Base-by-base conservation (phyloP, 2,797 vertebrate species). In the Varecia variegata region DNA sequence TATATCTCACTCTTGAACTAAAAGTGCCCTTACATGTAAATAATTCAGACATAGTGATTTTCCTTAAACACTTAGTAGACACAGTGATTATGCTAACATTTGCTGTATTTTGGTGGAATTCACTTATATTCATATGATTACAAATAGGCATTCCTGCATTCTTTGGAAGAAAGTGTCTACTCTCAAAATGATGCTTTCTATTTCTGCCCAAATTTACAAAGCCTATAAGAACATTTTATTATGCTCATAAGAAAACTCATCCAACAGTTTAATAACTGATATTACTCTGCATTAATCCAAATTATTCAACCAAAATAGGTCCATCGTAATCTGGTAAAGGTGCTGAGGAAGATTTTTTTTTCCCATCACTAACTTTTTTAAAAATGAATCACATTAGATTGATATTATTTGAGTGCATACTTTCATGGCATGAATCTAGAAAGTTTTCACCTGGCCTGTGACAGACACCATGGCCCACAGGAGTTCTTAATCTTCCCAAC, bases 151-250 rank as follows among this genome's bases (percentile, higher is more conserved):
- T 90, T 96, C 25, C 35, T 27, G 40, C 14, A 60, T 87, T 81
- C n/a, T 97, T 95, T 93, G 21, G 8, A 90, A 96, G 85, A 94
- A 92, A 88, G 58, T 91, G 54, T 88, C 67, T 94, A 67, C 54
- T 88, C 68, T 95, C 89, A 96, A 92, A 93, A 76, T 93, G 62
- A 77, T 92, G n/a, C 5, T 96, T 84, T 90, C 17, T 85, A 5
- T 74, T 96, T 87, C 60, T 96, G 23, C 80, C 93, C 20, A 87
- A 91, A 79, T 86, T 82, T 86, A 73, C 10, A 89, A 97, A 94
- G 47, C 83, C 27, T 91, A 0, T 68, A 94, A 71, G 60, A 91
- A 79, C 35, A 62, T 88, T 70, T 95, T 80, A 56, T 88, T 93
- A 43, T 81, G 58, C 30, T 56, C 12, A 14, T 52, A 43, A 90